Evolutionary conservation across 2,888 invertebrate genomes (phyloP), one percentile per base, ranked within the genome.

Genomic region (Tyria jacobaeae): DNA sequence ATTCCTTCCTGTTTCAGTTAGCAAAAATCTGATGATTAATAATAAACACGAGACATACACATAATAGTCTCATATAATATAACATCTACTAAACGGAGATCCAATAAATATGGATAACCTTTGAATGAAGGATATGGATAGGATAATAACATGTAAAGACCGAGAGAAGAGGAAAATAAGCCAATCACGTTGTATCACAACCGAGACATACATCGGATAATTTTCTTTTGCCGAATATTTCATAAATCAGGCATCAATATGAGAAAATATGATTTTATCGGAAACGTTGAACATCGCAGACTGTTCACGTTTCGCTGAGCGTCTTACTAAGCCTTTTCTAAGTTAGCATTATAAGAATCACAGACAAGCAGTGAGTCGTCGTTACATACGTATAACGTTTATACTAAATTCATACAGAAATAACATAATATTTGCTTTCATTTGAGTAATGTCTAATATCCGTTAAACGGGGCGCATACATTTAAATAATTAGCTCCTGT

Each of bases 131-230:
- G 82, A 82, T 85, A 83, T 83, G 80, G 84, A 84, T 81, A 82
- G 76, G 81, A 83, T 88, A 88, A 89, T 86, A 87, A 83, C 83
- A 83, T 85, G 88, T 86, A 85, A 85, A 86, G 83, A 86, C 76
- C 82, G 80, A 82, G 82, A 84, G 81, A 84, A 72, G 79, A 81
- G 78, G 81, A 80, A 85, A 82, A 87, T 85, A 85, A 86, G 84
- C 79, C 86, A 87, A 89, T 89, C 86, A 88, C 79, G 85, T 86
- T 86, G 86, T 86, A 86, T 83, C 83, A 84, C 83, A 85, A 87
- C 82, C 84, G 81, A 78, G 73, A 81, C 79, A 83, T 79, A 78
- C 79, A 79, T 73, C 82, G 78, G 79, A 89, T 89, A 84, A 89
- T 89, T 86, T 88, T 44, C 82, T 78, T 83, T 81, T 70, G 73